A percentile compares a stretch with the other conserved stretches of the same genome.
These are phyloP conservation scores for Loris lydekkerianus DNA, from an alignment of 2,797 vertebrate species.

Conservation along the genomic window DNA sequence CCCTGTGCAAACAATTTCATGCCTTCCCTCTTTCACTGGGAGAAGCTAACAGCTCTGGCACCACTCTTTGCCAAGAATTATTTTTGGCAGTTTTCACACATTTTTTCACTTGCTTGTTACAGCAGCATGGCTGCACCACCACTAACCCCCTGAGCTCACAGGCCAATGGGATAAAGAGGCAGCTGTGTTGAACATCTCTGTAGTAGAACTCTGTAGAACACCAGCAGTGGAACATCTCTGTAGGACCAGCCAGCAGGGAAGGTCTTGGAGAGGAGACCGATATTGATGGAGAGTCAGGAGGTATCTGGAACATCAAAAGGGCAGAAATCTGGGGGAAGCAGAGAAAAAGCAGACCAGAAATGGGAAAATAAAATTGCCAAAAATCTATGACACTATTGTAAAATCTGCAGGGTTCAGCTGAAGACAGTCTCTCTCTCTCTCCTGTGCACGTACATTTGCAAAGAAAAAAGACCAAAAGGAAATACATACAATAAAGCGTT, in stretches of 20 bases:
- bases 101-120: not conserved
- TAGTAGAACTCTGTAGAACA: too few species aligned
- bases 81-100: not conserved
- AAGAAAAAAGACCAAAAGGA: not conserved
- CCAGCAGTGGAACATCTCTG: not conserved
- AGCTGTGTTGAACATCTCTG: fast-evolving
- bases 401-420: not conserved
- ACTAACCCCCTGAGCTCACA: fast-evolving
- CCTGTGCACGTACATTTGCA: fast-evolving
- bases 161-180: not conserved
- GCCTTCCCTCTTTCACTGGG: not conserved
- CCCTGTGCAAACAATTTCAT: fast-evolving
- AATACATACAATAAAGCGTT: too few species aligned
- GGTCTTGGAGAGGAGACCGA: not conserved
- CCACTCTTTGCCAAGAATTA: not conserved
- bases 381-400: not conserved
- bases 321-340: too few species aligned
- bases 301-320: not conserved
- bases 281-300: not conserved
- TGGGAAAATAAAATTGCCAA: not conserved
- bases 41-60: not conserved
- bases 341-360: not conserved
- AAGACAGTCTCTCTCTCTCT: too few species aligned
- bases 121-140: fast-evolving
- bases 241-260: not conserved